Percentiles rank a stretch among this genome's conserved stretches.
Evolutionary conservation across 2,888 invertebrate species (phyloP).

Genomic region (Lomographa bimaculata): DNA sequence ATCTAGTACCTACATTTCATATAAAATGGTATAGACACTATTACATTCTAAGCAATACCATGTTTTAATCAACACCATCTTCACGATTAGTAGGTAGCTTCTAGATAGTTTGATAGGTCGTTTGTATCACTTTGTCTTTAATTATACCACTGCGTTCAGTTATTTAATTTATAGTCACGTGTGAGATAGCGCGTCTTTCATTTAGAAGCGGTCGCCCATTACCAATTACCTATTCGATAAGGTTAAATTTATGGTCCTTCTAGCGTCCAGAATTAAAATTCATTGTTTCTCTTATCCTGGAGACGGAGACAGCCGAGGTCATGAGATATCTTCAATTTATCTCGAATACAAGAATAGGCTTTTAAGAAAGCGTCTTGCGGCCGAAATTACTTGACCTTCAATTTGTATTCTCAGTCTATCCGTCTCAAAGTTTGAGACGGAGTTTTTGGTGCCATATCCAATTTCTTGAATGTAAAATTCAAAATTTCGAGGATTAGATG

Average conservation of each 20-base stretch:
- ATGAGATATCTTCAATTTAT: conserved; percentile 73
- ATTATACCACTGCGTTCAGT: conserved; percentile 47
- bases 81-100: too few species aligned
- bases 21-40: too few species aligned
- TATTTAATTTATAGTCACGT: conserved; percentile 65
- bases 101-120: conserved; percentile 28
- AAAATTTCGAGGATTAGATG: conserved; percentile 52
- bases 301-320: conserved; percentile 71
- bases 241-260: conserved; percentile 71
- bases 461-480: conserved; percentile 53
- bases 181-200: conserved; percentile 49
- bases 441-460: conserved; percentile 50
- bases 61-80: too few species aligned
- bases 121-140: conserved; percentile 53
- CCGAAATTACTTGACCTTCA: conserved; percentile 65
- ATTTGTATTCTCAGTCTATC: conserved; percentile 46
- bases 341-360: conserved; percentile 78
- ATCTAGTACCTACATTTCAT: too few species aligned
- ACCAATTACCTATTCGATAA: conserved; percentile 81
- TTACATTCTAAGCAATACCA: too few species aligned
- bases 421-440: conserved; percentile 47
- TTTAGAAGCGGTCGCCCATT: conserved; percentile 70
- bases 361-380: conserved; percentile 59
- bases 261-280: conserved; percentile 74
- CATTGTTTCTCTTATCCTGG: conserved; percentile 81